Percentiles rank a stretch among this genome's conserved stretches.
Conservation (phyloP, 1,140 invertebrate genomes). For the Aphis gossypii region DNA sequence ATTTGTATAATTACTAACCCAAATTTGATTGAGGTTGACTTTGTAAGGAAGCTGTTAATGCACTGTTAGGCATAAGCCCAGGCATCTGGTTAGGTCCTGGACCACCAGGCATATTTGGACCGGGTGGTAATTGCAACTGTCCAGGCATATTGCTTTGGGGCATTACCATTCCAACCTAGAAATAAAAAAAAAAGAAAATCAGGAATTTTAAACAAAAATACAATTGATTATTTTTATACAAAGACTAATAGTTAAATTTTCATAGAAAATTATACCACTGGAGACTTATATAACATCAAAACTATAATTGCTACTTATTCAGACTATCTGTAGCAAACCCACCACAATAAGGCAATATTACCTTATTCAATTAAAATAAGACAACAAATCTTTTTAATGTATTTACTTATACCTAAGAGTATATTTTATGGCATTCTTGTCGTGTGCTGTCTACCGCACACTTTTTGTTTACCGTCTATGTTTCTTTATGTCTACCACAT, state of each 20-base stretch:
- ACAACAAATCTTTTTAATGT: no score
- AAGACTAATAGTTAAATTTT: neutral
- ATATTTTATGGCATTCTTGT: no score
- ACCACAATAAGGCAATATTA: no score
- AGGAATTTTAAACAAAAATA: neutral
- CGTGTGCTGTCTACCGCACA: no score
- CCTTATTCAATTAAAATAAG: no score
- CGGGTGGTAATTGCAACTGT: slow-evolving; percentile 32
- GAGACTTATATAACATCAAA: no score
- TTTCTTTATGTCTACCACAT: no score
- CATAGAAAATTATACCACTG: neutral
- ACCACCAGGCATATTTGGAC: slow-evolving; percentile 41
- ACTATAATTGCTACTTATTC: no score
- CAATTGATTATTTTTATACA: neutral
- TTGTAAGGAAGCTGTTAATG: slow-evolving; percentile 46
- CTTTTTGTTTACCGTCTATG: no score
- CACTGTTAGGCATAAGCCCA: slow-evolving; percentile 38
- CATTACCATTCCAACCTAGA: slow-evolving; percentile 44
- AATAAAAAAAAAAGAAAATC: neutral
- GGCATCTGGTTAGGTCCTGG: slow-evolving; percentile 41
- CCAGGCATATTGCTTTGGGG: slow-evolving; percentile 25
- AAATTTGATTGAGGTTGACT: slow-evolving; percentile 52
- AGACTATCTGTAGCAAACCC: no score
- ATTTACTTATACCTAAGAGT: no score
- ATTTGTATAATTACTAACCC: neutral